phyloP scores from a whole-genome alignment of 2,797 vertebrate species.

The Chelmon rostratus region DNA sequence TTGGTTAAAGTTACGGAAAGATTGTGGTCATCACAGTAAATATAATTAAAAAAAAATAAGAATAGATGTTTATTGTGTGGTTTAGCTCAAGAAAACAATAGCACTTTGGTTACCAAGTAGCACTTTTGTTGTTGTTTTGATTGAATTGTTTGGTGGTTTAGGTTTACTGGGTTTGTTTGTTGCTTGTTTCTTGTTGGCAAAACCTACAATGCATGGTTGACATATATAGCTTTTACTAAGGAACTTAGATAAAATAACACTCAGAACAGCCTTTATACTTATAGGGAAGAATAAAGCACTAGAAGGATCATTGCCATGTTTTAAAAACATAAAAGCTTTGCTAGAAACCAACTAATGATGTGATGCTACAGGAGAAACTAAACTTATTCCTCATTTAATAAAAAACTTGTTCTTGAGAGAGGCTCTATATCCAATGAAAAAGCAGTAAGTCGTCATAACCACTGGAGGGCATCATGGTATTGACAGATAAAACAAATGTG shows the following conservation, averaged over 20 bases:
- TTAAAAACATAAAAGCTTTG: neutral
- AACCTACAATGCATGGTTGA: neutral
- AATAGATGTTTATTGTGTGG: neutral
- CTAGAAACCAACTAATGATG: neutral
- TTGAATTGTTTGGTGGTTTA: neutral
- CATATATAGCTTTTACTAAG: too few species aligned
- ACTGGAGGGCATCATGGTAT: conserved; percentile 15
- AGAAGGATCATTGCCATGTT: neutral
- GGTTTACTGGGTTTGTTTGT: neutral
- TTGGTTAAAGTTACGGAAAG: too few species aligned
- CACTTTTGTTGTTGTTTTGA: neutral
- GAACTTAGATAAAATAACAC: too few species aligned
- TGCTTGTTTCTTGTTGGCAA: neutral
- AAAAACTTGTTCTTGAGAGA: neutral
- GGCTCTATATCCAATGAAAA: neutral
- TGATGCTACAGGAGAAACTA: neutral
- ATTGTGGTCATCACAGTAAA: neutral
- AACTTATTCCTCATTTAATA: neutral
- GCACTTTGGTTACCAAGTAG: neutral
- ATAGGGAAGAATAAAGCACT: neutral
- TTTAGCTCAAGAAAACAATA: neutral
- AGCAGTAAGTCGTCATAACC: conserved; percentile 1
- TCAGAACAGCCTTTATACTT: too few species aligned
- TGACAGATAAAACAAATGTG: neutral
- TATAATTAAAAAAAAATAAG: too few species aligned